These are phyloP conservation scores for Pteruthius melanotis DNA, from an alignment of 2,113 vertebrate genomes.

Conservation along the genomic window DNA sequence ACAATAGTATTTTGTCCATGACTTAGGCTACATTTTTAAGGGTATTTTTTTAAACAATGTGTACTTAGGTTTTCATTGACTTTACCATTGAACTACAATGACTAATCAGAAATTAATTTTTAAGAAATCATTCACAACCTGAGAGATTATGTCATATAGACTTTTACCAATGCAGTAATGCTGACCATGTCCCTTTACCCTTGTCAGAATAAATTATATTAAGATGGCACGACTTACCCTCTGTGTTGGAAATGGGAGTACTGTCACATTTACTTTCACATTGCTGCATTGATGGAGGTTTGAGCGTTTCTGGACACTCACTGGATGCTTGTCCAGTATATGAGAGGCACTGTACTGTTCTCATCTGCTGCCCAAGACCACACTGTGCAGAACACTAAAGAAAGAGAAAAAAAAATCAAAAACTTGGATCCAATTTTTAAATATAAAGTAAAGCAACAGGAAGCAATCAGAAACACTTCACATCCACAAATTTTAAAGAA, in stretches of 20 bases:
- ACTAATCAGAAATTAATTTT: not conserved
- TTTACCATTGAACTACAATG: not conserved
- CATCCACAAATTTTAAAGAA: not conserved
- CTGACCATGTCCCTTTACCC: not conserved
- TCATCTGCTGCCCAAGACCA: slow-evolving; percentile 94
- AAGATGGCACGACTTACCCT: slow-evolving; percentile 80
- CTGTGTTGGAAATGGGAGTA: slow-evolving; percentile 86
- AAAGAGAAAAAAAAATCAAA: not conserved
- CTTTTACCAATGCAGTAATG: not conserved
- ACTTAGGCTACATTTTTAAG: not conserved
- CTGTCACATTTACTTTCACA: slow-evolving; percentile 98
- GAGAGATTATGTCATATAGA: not conserved
- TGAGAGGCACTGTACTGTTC: slow-evolving; percentile 93
- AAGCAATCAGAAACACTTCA: not conserved
- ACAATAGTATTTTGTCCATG: not conserved
- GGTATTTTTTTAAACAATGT: not conserved
- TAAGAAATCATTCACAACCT: not conserved
- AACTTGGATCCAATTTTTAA: not conserved
- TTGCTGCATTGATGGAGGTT: slow-evolving; percentile 91
- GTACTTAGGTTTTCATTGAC: not conserved
- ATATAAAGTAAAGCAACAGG: not conserved
- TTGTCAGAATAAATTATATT: not conserved
- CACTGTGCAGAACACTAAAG: slow-evolving; percentile 94
- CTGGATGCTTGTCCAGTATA: slow-evolving; percentile 91
- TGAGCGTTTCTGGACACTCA: slow-evolving; percentile 85